Evolutionary conservation across 2,797 vertebrate genomes (phyloP).

Genomic region (Enteromius viviparus): DNA sequence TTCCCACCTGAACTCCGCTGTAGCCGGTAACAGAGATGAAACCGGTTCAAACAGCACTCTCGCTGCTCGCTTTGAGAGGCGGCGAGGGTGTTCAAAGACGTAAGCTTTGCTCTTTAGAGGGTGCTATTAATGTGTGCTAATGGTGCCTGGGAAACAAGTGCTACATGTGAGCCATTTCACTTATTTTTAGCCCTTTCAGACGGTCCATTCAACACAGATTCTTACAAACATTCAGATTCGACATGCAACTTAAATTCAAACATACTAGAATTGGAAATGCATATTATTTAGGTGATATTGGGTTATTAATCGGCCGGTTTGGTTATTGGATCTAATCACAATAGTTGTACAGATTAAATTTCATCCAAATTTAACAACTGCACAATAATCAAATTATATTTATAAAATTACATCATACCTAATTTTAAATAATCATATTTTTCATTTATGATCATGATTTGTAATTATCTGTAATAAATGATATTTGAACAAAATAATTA

Average conservation of each 20-base stretch:
- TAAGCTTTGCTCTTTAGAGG: not conserved
- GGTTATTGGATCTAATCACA: not conserved
- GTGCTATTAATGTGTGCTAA: not conserved
- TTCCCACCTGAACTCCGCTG: conserved; percentile 6
- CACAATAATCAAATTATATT: not conserved
- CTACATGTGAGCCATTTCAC: not conserved
- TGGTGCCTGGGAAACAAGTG: not conserved
- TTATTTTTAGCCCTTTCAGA: not conserved
- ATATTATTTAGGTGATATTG: not conserved
- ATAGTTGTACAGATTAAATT: not conserved
- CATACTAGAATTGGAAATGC: not conserved
- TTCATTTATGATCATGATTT: not conserved
- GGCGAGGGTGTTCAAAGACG: not conserved
- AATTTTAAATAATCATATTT: not conserved
- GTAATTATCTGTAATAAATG: too few relatives aligned
- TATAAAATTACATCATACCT: not conserved
- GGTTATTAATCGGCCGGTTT: not conserved
- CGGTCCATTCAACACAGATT: not conserved
- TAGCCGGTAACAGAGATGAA: conserved; percentile 9
- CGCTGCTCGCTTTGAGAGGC: not conserved
- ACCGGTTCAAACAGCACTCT: not conserved
- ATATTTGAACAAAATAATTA: too few relatives aligned
- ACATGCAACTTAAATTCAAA: not conserved
- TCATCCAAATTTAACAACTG: not conserved
- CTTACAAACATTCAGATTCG: not conserved